Base-by-base conservation (phyloP, 2,797 vertebrate species). In the Rhyacichthys aspro region DNA sequence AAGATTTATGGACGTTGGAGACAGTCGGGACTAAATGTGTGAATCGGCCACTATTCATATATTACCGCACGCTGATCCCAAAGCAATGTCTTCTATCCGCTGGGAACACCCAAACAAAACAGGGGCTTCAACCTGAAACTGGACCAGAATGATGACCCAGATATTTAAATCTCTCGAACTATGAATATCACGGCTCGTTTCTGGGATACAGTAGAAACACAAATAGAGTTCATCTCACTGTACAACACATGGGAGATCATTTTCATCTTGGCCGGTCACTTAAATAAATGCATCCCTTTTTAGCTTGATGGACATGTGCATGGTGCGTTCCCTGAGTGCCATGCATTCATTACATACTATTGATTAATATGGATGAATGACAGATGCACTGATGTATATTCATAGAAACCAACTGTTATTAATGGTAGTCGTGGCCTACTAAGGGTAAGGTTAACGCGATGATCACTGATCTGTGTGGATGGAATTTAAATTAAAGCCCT, bases 301-400 rank as follows among this genome's bases (percentile, higher is more conserved):
- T 81, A 83, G 76, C 78, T 68, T 38, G 2, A 8, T 54, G 58
- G 63, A 74, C 78, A 79, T 76, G 74, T 56, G 75, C 41, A n/a
- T 62, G 47, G 63, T 10, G 48, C 71, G 72, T 85, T 71, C 70
- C 76, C 32, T n/a, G 63, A 57, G 58, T 67, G 78, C 79, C 75
- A 57, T 59, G 34, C 72, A 65, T 80, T 83, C 57, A 79, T 79
- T 68, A 84, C 70, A 81, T n/a, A 45, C 61, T 63, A 46, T 2
- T 11, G 79, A 76, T 82, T 76, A 70, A 86, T 84, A 72, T 77
- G 67, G 80, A 78, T 47, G 73, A 73, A 85, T 69, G 78, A 69
- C 28, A 37, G 64, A 77, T 50, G 54, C 55, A 66, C 67, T 32
- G 37, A 54, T 59, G 72, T 63, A 37, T 49, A 52, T 64, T 37